Conservation (phyloP, 92 coral and sea anemone genomes). For the Meandrina meandrites region DNA sequence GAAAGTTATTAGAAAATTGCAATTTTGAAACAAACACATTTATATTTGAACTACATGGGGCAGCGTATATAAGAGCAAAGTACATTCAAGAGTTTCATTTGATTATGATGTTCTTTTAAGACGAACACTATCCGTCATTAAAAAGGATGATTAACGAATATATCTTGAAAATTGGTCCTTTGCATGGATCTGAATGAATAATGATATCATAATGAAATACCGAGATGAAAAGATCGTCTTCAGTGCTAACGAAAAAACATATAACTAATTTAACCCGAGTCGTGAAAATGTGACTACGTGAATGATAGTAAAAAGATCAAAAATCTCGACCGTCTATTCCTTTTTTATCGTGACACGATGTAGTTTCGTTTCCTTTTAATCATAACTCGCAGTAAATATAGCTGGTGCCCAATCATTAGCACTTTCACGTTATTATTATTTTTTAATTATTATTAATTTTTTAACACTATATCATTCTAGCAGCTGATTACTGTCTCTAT, state of each 20-base stretch:
- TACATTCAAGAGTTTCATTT: neutral
- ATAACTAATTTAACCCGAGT: neutral
- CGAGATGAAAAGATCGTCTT: too few species aligned
- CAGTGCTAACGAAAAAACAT: neutral
- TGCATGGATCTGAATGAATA: too few species aligned
- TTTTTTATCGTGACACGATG: neutral
- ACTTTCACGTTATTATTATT: neutral
- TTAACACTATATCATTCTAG: neutral
- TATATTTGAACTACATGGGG: too few species aligned
- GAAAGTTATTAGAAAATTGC: neutral
- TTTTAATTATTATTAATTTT: too few species aligned
- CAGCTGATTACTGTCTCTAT: neutral
- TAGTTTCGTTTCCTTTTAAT: neutral
- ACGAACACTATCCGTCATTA: neutral
- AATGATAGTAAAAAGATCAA: neutral
- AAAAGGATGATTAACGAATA: neutral
- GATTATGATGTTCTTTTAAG: neutral
- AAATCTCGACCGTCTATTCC: neutral
- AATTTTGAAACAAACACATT: neutral
- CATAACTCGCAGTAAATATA: neutral
- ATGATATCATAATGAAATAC: too few species aligned
- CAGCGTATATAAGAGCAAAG: neutral
- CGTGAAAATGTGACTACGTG: neutral
- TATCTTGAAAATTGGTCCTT: too few species aligned
- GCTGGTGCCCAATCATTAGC: neutral